Evolutionary conservation across 2,113 vertebrate species (phyloP), one percentile per base, ranked within the genome.

Genomic region (Saimiri boliviensis): DNA sequence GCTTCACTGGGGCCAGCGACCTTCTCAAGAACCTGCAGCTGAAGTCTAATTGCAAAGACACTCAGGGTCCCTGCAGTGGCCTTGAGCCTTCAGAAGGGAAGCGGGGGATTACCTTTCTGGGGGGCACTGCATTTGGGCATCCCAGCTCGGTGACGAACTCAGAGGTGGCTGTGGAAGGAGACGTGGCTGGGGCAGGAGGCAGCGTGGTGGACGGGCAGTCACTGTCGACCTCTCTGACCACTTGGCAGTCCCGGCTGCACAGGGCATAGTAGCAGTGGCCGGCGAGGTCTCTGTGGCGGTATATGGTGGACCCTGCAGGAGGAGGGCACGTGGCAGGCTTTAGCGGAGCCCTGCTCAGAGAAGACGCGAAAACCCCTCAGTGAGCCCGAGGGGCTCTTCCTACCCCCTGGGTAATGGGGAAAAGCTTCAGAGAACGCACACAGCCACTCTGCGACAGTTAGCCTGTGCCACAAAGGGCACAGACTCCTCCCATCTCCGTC

Each of bases 191-290:
- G 1, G 54, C 3, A 1, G 76, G 32, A 14, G 42, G 5, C 6
- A 27, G 0, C 0, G 14, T 5, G 9, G 76, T 47, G 35, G 84
- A 60, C 13, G 91, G 92, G 30, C 98, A 98, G 16, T 0, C 0
- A 0, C 1, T 52, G 98, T 99, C 37, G 0, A 0, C 5, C 21
- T 20, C 3, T 49, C 92, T 98, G 45, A 98, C 97, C 96, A 99
- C 76, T 0, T 17, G 54, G 94, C 99, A 99, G 0, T 37, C 68
- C 0, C 25, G 10, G 96, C 77, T 98, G 95, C 99, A 99, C 3
- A 97, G 12, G 0, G 99, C 98, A 5, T 97, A 98, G 86, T 98
- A 99, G 83, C 98, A 98, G 97, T 98, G 98, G 0, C 99, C 99
- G 0, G 80, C 96, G 0, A 96, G 98, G 97, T 99, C 99, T 0